These are phyloP conservation scores for Conus canariensis DNA, from an alignment of 2,888 invertebrate species.

Conservation along the genomic window DNA sequence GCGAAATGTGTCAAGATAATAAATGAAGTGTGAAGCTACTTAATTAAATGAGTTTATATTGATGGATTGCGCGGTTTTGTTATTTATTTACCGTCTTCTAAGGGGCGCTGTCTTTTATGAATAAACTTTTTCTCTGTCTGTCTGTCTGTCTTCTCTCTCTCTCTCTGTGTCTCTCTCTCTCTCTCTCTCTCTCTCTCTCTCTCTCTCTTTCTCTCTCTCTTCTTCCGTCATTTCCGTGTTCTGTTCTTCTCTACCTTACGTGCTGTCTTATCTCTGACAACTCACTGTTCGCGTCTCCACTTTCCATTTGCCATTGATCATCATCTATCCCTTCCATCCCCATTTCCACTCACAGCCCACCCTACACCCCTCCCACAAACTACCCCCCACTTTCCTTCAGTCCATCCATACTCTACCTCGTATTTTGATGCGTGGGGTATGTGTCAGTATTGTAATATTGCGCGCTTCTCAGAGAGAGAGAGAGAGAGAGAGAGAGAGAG, in stretches of 20 bases:
- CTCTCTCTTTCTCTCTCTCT: background rate
- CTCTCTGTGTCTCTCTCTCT: background rate
- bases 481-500: too few relatives aligned
- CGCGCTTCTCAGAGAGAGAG: too few relatives aligned
- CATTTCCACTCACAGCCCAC: background rate
- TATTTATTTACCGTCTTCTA: too few relatives aligned
- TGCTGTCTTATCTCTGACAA: background rate
- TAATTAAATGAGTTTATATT: too few relatives aligned
- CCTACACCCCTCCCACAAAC: background rate
- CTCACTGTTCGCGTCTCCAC: background rate
- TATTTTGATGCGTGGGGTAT: too few relatives aligned
- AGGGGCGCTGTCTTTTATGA: too few relatives aligned
- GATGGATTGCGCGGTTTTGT: too few relatives aligned
- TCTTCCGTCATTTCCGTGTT: background rate
- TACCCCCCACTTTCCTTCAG: background rate
- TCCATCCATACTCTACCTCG: background rate
- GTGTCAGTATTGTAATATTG: too few relatives aligned
- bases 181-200: constrained; percentile 15
- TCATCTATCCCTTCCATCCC: background rate
- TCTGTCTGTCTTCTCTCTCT: background rate
- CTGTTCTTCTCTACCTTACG: background rate
- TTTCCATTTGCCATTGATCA: too few relatives aligned
- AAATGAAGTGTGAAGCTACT: too few relatives aligned
- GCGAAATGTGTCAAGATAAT: too few relatives aligned
- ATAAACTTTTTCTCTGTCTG: background rate